Percentiles rank a stretch among this genome's conserved stretches.
Evolutionary conservation across 2,888 invertebrate genomes (phyloP).

Genomic region (Leucoma salicis): DNA sequence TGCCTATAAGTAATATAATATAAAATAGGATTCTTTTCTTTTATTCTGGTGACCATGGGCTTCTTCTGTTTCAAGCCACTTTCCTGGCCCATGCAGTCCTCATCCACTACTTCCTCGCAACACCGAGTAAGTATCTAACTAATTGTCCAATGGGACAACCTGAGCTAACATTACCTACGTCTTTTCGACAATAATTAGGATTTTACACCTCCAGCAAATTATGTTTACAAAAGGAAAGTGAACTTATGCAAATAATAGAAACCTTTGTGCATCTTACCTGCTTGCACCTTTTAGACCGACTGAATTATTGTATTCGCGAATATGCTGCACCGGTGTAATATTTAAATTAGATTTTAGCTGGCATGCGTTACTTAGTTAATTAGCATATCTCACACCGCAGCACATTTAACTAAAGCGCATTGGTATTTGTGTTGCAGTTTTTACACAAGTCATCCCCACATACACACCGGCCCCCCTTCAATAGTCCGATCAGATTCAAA

Average conservation of each 20-base stretch:
- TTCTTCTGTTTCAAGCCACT: conserved; percentile 17
- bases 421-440: conserved; percentile 56
- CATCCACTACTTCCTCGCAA: conserved; percentile 14
- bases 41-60: conserved; percentile 6
- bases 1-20: too few species aligned
- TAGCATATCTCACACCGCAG: neutral
- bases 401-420: neutral
- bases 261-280: neutral
- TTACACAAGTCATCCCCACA: conserved; percentile 72
- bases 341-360: neutral
- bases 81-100: conserved; percentile 15
- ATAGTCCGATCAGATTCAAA: conserved; percentile 72
- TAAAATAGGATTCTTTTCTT: too few species aligned
- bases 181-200: neutral
- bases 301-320: neutral
- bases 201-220: neutral
- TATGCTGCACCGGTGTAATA: neutral
- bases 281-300: neutral
- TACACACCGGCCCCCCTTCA: conserved; percentile 72
- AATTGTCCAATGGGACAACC: neutral
- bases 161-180: neutral
- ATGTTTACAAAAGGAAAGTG: neutral
- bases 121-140: conserved; percentile 6
- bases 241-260: neutral
- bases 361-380: neutral